Evolutionary conservation across 2,797 vertebrate genomes (phyloP), one percentile per base, ranked within the genome.

Genomic region (Urocyon cinereoargenteus): DNA sequence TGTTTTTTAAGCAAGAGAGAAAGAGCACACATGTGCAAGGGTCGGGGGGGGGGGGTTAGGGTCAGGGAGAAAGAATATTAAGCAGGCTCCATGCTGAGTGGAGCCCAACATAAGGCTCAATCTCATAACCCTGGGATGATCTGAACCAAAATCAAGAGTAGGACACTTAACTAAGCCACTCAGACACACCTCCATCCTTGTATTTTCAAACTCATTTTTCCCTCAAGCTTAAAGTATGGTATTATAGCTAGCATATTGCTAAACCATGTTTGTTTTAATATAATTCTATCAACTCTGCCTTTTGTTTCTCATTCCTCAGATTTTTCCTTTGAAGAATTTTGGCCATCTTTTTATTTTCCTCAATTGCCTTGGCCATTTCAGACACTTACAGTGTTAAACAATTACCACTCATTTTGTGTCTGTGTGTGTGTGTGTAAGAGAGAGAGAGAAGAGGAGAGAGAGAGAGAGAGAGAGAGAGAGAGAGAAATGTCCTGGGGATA

Each of bases 1-100:
- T 68, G 22, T 59, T 59, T 66, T 66, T 34, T 19, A 19, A 57
- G 55, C 18, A 19, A 68, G 64, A 66, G 7, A 68, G n/a, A 68
- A n/a, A 68, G 66, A 68, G 18, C n/a, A 19, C 19, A 8, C 18
- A 68, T 5, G 66, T 2, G 11, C 18, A 68, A 34, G 31, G 16
- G 7, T n/a, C 6, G 18, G 18, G 18, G 18, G 21, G 18, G 0
- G 4, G 2, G 4, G 9, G 40, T 45, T 45, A 68, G 9, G n/a
- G 66, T 11, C 18, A 68, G 18, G 18, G n/a, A 68, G 9, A 11
- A n/a, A 21, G n/a, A 68, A 34, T 68, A n/a, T 68, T 68, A 68
- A 34, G n/a, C n/a, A 68, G 66, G 18, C 66, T 68, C 2, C 21
- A 34, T 34, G 18, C n/a, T 34, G n/a, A 68, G n/a, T 68, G 18